phyloP scores from a whole-genome alignment of 1,140 invertebrate species.

The Cryptotermes secundus region DNA sequence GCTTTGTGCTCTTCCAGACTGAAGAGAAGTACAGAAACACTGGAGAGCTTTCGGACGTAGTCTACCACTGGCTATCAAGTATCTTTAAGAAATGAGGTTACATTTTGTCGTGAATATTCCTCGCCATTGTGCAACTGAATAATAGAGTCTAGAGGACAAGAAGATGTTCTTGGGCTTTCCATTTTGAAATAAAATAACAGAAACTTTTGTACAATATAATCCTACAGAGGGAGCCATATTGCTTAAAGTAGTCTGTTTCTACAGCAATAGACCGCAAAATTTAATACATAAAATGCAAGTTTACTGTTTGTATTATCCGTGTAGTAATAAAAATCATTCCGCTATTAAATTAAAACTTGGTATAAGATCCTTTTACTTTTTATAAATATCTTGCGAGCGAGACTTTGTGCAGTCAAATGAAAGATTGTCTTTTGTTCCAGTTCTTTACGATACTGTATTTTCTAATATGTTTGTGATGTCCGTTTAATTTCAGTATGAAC shows the following conservation, averaged over 20 bases:
- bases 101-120: background rate
- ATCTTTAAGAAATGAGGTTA: background rate
- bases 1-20: background rate
- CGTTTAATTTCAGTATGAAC: too few species aligned
- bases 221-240: background rate
- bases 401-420: too few species aligned
- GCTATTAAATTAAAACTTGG: background rate
- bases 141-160: background rate
- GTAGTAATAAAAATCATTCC: background rate
- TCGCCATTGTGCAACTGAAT: background rate
- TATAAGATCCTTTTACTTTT: too few species aligned
- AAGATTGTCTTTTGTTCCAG: too few species aligned
- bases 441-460: too few species aligned
- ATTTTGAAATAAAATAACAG: background rate
- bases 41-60: background rate
- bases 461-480: too few species aligned
- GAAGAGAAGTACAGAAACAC: background rate
- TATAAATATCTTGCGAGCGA: too few species aligned
- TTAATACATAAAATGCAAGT: too few species aligned
- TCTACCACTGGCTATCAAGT: background rate
- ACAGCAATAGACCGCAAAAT: too few species aligned
- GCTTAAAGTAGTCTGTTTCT: background rate
- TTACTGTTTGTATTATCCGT: background rate
- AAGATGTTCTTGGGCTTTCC: background rate
- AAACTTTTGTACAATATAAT: background rate